phyloP scores from a whole-genome alignment of 1,140 invertebrate species.

The Chlorops oryzae region DNA sequence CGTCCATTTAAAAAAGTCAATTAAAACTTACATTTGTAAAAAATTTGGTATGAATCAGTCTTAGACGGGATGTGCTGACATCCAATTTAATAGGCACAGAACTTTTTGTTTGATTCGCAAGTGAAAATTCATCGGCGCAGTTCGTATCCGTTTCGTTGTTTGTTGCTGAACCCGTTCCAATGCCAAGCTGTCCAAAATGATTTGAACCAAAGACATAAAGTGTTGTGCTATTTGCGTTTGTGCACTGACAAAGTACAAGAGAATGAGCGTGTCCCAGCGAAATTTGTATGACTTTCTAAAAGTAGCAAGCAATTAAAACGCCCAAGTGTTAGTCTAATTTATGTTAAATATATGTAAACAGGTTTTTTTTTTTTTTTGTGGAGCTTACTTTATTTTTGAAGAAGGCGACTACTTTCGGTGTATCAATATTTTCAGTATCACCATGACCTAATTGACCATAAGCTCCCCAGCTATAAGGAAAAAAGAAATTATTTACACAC shows the following conservation, averaged over 20 bases:
- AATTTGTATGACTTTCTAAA: slow-evolving; percentile 52
- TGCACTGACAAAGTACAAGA: slow-evolving; percentile 52
- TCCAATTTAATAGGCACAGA: slow-evolving; percentile 55
- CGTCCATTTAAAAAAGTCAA: background rate
- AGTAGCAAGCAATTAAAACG: background rate
- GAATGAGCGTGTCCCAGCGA: slow-evolving; percentile 72
- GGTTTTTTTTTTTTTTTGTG: background rate
- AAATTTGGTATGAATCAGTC: slow-evolving; percentile 66
- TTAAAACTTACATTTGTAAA: slow-evolving; percentile 69
- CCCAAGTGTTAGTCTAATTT: background rate
- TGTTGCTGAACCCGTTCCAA: slow-evolving; percentile 48
- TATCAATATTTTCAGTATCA: slow-evolving; percentile 58
- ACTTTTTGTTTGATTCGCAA: slow-evolving; percentile 24
- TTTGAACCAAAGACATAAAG: slow-evolving; percentile 73
- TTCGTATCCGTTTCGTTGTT: slow-evolving; percentile 36
- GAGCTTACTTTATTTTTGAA: slow-evolving; percentile 49
- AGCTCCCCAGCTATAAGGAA: slow-evolving; percentile 62
- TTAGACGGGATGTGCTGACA: slow-evolving; percentile 52
- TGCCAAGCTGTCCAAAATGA: slow-evolving; percentile 71
- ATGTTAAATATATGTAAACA: no score
- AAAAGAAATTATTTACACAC: background rate
- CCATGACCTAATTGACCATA: slow-evolving; percentile 78
- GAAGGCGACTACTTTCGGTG: slow-evolving; percentile 56
- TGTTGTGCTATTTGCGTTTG: slow-evolving; percentile 47
- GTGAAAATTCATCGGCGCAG: slow-evolving; percentile 11